A percentile compares a stretch with the other conserved stretches of the same genome.
Evolutionary conservation across 2,113 vertebrate genomes (phyloP).

Genomic region (Clinocottus analis): DNA sequence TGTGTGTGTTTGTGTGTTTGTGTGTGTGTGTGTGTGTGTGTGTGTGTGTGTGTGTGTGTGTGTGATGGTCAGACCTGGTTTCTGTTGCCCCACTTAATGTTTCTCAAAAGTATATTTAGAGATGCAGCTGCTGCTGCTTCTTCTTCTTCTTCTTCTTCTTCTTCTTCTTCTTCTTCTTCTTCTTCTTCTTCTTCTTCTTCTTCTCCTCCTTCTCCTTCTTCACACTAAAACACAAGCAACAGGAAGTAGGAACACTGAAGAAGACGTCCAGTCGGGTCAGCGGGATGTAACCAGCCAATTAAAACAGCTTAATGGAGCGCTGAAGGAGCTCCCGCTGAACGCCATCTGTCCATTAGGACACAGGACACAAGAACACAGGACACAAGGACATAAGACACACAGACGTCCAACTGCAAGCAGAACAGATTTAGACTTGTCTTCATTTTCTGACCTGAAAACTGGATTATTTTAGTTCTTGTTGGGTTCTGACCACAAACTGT

Average conservation of each 20-base stretch:
- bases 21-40: constrained; percentile 3
- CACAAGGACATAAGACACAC: too few species aligned
- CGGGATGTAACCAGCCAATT: constrained; percentile 2
- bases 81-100: constrained; percentile 51
- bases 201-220: neutral
- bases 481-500: too few species aligned
- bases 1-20: neutral
- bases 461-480: too few species aligned
- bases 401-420: too few species aligned
- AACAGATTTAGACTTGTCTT: too few species aligned
- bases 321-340: constrained; percentile 22
- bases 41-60: constrained; percentile 13
- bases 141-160: neutral
- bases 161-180: neutral
- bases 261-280: neutral
- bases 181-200: neutral
- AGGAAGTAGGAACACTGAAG: neutral
- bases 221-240: neutral
- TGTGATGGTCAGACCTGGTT: constrained; percentile 40
- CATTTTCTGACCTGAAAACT: too few species aligned
- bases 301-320: constrained; percentile 1
- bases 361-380: neutral
- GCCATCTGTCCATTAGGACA: constrained; percentile 9
- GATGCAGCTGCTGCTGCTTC: neutral
- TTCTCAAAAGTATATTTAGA: constrained; percentile 48